phyloP scores from a whole-genome alignment of 37 sponge, comb jelly and placozoan genomes.

The Cliona cf. orientalis region DNA sequence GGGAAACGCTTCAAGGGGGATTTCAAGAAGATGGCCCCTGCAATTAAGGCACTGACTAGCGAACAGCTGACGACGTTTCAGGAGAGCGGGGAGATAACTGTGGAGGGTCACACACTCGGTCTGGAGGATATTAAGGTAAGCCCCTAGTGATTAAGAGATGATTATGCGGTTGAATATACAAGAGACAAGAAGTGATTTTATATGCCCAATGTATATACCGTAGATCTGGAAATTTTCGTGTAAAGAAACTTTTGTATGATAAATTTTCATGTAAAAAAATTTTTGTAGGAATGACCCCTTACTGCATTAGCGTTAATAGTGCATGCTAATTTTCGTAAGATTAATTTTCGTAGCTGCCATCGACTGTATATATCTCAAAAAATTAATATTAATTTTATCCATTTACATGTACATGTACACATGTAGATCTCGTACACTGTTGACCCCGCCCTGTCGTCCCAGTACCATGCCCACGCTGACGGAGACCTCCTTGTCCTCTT shows the following conservation, averaged over 20 bases:
- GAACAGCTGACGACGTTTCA: constrained; percentile 71
- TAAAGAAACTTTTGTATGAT: no score
- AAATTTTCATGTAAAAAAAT: no score
- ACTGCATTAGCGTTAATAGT: no score
- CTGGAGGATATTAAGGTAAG: constrained; percentile 68
- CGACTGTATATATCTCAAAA: no score
- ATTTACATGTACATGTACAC: no score
- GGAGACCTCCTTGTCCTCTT: constrained; percentile 87
- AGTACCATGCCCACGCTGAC: constrained; percentile 69
- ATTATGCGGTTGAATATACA: background rate
- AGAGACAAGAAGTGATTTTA: no score
- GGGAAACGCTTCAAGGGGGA: constrained; percentile 93
- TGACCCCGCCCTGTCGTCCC: constrained; percentile 31
- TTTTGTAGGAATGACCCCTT: no score
- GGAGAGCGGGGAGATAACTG: constrained; percentile 63
- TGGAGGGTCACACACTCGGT: constrained; percentile 70
- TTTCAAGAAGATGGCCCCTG: constrained; percentile 73
- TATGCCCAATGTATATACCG: no score
- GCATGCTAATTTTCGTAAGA: no score
- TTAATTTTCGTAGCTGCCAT: no score
- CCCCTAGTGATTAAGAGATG: background rate
- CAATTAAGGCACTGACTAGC: constrained; percentile 59
- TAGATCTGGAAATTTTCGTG: no score
- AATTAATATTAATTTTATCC: no score
- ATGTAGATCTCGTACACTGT: constrained; percentile 77